Evolutionary conservation across 2,888 invertebrate species (phyloP).

Genomic region (Cantharis rustica): DNA sequence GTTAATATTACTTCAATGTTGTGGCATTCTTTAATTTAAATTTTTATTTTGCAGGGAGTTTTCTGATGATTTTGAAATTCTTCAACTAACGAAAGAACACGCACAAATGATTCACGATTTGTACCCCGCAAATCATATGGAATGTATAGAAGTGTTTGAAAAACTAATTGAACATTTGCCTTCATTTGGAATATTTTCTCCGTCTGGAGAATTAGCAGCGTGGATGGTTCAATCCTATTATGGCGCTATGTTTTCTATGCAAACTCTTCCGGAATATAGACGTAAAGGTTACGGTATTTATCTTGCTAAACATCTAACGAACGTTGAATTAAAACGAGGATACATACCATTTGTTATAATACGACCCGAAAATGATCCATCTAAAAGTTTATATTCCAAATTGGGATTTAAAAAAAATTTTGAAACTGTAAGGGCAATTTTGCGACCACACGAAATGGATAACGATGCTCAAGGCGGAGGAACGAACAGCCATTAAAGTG

Average conservation of each 20-base stretch:
- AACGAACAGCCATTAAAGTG: constrained; percentile 31
- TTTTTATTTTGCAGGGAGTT: constrained; percentile 9
- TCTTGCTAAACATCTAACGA: constrained; percentile 66
- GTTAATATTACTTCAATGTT: not conserved
- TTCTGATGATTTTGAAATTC: constrained; percentile 72
- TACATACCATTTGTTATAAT: constrained; percentile 87
- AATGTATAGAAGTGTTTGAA: constrained; percentile 81
- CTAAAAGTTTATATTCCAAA: constrained; percentile 81
- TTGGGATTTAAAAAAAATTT: constrained; percentile 81
- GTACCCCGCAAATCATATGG: constrained; percentile 88
- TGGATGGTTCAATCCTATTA: constrained; percentile 94
- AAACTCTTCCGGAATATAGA: constrained; percentile 66
- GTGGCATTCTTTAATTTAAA: not conserved
- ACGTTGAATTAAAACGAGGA: constrained; percentile 56
- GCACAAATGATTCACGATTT: constrained; percentile 83
- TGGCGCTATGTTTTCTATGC: constrained; percentile 92
- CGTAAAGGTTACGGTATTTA: constrained; percentile 69
- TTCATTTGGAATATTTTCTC: constrained; percentile 79
- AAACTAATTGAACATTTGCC: constrained; percentile 78
- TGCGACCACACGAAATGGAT: constrained; percentile 62
- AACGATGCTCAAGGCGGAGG: constrained; percentile 47
- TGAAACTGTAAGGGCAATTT: constrained; percentile 79
- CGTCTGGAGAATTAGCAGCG: constrained; percentile 74
- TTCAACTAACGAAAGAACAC: constrained; percentile 75
- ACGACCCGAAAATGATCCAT: constrained; percentile 85